Percentiles rank a stretch among this genome's conserved stretches.
Conservation (phyloP, 2,797 vertebrate species). For the Eutrigla gurnardus region DNA sequence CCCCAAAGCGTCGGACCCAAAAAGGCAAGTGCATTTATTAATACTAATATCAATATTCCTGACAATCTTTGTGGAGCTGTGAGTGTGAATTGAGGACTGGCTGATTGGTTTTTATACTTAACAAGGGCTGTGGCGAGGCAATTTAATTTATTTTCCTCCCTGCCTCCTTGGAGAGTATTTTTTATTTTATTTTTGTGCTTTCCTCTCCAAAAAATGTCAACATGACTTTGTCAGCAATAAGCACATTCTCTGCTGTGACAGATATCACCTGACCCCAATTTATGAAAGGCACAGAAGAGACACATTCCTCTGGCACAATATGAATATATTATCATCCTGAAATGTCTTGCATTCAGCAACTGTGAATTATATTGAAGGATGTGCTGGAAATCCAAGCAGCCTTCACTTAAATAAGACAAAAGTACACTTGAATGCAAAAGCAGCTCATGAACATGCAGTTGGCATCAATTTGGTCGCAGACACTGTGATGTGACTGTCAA, state of each 20-base stretch:
- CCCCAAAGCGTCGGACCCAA: constrained; percentile 24
- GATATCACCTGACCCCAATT: constrained; percentile 84
- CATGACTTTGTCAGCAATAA: constrained; percentile 77
- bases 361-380: constrained; percentile 50
- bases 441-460: constrained; percentile 25
- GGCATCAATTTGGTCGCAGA: constrained; percentile 13
- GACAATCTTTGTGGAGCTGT: constrained; percentile 61
- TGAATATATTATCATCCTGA: constrained; percentile 73
- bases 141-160: constrained; percentile 75
- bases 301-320: constrained; percentile 56
- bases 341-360: constrained; percentile 50
- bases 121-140: constrained; percentile 73
- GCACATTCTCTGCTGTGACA: constrained; percentile 74
- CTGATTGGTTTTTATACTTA: constrained; percentile 78
- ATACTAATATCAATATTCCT: constrained; percentile 72
- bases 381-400: constrained; percentile 39
- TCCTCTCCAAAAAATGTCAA: constrained; percentile 79
- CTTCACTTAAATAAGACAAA: constrained; percentile 66
- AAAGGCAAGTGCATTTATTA: constrained; percentile 65
- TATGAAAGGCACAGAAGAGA: constrained; percentile 70
- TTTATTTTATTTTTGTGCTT: constrained; percentile 66
- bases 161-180: constrained; percentile 63
- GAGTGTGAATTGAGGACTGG: constrained; percentile 60
- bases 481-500: constrained; percentile 17
- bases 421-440: constrained; percentile 30